Percentiles rank a stretch among this genome's conserved stretches.
Evolutionary conservation across 2,888 invertebrate species (phyloP).

Genomic region (Amphipyra berbera): DNA sequence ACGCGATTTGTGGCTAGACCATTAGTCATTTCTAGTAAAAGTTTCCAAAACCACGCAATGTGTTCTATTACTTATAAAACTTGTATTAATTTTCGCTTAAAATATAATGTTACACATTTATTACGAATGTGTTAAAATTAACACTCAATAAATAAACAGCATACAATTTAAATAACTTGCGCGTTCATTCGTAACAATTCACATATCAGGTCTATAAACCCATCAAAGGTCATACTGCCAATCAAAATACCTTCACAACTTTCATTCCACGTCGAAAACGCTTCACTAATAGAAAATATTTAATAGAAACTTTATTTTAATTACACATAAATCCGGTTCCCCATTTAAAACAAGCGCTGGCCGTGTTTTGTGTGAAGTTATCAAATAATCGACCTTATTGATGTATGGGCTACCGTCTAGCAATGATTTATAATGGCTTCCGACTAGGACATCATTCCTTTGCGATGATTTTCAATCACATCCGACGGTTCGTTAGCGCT

Average conservation of each 20-base stretch:
- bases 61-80: too few species aligned
- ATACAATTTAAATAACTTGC: constrained; percentile 55
- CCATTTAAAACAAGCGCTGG: constrained; percentile 69
- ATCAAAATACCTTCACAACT: constrained; percentile 79
- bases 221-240: constrained; percentile 73
- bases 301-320: constrained; percentile 79
- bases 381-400: constrained; percentile 88
- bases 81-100: too few species aligned
- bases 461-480: constrained; percentile 89
- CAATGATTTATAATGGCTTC: constrained; percentile 88
- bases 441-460: constrained; percentile 87
- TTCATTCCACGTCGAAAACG: constrained; percentile 69
- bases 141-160: constrained; percentile 52
- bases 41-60: too few species aligned
- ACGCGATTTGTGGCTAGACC: too few species aligned
- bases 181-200: constrained; percentile 56
- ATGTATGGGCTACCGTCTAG: constrained; percentile 87
- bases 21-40: too few species aligned
- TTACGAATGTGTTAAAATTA: constrained; percentile 33
- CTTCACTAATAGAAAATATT: constrained; percentile 73
- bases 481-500: constrained; percentile 87
- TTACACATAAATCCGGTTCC: constrained; percentile 66
- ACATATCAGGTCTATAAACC: constrained; percentile 64
- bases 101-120: too few species aligned
- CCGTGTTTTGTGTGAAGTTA: constrained; percentile 82